These are phyloP conservation scores for Coelinius sp. DNA, from an alignment of 2,888 invertebrate genomes.

Conservation along the genomic window DNA sequence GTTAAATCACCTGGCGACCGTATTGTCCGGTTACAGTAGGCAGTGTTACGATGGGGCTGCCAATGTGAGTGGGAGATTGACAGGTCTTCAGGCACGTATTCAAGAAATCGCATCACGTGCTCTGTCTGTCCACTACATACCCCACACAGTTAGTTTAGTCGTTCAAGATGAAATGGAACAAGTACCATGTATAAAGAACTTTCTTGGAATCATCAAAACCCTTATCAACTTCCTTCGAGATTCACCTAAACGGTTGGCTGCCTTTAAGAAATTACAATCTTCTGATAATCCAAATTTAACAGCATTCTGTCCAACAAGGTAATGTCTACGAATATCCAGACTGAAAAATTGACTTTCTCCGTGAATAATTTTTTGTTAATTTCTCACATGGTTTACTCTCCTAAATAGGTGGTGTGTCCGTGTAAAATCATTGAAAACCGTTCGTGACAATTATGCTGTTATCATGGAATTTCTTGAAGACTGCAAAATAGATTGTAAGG, in stretches of 20 bases:
- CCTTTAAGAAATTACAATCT: not conserved
- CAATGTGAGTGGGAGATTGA: not conserved
- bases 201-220: not conserved
- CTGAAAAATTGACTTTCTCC: not conserved
- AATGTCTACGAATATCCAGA: not conserved
- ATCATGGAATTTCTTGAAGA: not conserved
- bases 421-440: not conserved
- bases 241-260: not conserved
- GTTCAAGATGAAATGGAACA: not conserved
- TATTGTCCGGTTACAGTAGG: no score
- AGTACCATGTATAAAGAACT: not conserved
- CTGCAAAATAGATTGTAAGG: not conserved
- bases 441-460: not conserved
- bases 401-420: not conserved
- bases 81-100: not conserved
- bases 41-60: not conserved
- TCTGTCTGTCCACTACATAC: not conserved
- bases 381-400: not conserved
- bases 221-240: not conserved
- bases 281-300: not conserved
- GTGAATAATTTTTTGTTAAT: not conserved
- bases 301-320: slow-evolving; percentile 1
- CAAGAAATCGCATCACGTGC: not conserved
- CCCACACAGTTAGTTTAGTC: not conserved
- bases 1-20: no score